Evolutionary conservation across 2,797 vertebrate species (phyloP).

Genomic region (Gorsachius magnificus): DNA sequence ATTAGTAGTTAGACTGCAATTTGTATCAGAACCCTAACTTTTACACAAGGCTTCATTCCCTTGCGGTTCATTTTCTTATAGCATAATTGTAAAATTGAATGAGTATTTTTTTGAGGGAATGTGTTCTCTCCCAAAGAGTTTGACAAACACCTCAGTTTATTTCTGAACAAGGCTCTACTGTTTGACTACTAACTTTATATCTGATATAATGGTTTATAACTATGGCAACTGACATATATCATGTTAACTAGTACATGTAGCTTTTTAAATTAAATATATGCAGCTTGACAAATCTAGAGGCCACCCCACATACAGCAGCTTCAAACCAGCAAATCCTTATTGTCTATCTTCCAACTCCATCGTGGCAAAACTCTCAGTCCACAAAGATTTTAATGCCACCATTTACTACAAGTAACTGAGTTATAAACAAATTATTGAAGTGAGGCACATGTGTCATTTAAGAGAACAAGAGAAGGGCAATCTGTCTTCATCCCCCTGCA

Average conservation of each 20-base stretch:
- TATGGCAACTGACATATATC: background rate
- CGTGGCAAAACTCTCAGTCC: background rate
- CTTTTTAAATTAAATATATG: background rate
- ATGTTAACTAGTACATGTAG: background rate
- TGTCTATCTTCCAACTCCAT: background rate
- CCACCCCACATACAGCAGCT: background rate
- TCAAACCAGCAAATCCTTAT: slow-evolving; percentile 4
- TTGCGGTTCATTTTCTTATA: slow-evolving; percentile 3
- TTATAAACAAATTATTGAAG: slow-evolving; percentile 42
- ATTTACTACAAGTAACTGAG: slow-evolving; percentile 5
- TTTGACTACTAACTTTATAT: slow-evolving; percentile 15
- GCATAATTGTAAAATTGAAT: background rate
- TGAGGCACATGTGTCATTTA: background rate
- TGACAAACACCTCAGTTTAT: background rate
- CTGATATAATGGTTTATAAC: background rate
- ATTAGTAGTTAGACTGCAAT: slow-evolving; percentile 4
- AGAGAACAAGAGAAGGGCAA: background rate
- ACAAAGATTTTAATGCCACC: background rate
- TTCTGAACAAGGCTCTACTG: slow-evolving; percentile 3
- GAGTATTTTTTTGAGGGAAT: slow-evolving; percentile 29
- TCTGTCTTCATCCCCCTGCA: background rate
- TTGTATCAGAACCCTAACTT: slow-evolving; percentile 20
- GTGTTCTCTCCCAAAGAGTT: background rate
- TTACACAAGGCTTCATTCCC: background rate
- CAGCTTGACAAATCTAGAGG: background rate